Percentiles rank a stretch among this genome's conserved stretches.
Evolutionary conservation across 2,797 vertebrate species (phyloP).

Genomic region (Clarias pachynema): DNA sequence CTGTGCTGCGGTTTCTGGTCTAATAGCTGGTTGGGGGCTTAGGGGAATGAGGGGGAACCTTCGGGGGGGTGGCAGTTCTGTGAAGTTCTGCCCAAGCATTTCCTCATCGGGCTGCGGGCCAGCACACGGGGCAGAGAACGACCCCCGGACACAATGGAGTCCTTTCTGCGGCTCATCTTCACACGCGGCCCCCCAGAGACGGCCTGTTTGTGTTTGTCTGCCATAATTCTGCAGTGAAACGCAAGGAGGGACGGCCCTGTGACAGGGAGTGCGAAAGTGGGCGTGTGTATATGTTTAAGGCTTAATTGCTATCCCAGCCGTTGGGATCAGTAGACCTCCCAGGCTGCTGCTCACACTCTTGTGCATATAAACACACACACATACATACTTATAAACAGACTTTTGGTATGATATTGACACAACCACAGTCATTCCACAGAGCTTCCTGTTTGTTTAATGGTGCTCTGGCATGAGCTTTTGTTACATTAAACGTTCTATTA

Average conservation of each 20-base stretch:
- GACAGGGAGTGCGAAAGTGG: slow-evolving; percentile 31
- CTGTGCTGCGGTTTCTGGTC: slow-evolving; percentile 54
- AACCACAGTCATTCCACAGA: slow-evolving; percentile 78
- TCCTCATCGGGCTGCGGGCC: slow-evolving; percentile 52
- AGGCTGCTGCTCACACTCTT: slow-evolving; percentile 40
- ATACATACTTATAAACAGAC: slow-evolving; percentile 36
- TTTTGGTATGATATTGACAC: slow-evolving; percentile 89
- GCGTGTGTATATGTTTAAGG: slow-evolving; percentile 54
- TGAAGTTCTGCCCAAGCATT: slow-evolving; percentile 61
- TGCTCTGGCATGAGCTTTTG: slow-evolving; percentile 59
- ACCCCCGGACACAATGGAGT: slow-evolving; percentile 49
- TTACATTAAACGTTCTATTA: slow-evolving; percentile 86
- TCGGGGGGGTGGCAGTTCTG: slow-evolving; percentile 33
- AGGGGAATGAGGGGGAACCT: slow-evolving; percentile 28
- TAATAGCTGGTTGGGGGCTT: slow-evolving; percentile 42
- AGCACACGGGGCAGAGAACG: slow-evolving; percentile 26
- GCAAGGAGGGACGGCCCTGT: slow-evolving; percentile 61
- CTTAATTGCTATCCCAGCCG: slow-evolving; percentile 89
- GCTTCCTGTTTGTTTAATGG: slow-evolving; percentile 83
- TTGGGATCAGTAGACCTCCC: slow-evolving; percentile 72
- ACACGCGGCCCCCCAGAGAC: slow-evolving; percentile 77
- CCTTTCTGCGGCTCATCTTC: slow-evolving; percentile 70
- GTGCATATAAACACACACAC: slow-evolving; percentile 35
- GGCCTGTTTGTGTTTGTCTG: slow-evolving; percentile 84
- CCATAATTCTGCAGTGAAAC: slow-evolving; percentile 77